Percentiles rank a stretch among this genome's conserved stretches.
phyloP scores from a whole-genome alignment of 92 coral and sea anemone species.

The Blastomussa wellsi region DNA sequence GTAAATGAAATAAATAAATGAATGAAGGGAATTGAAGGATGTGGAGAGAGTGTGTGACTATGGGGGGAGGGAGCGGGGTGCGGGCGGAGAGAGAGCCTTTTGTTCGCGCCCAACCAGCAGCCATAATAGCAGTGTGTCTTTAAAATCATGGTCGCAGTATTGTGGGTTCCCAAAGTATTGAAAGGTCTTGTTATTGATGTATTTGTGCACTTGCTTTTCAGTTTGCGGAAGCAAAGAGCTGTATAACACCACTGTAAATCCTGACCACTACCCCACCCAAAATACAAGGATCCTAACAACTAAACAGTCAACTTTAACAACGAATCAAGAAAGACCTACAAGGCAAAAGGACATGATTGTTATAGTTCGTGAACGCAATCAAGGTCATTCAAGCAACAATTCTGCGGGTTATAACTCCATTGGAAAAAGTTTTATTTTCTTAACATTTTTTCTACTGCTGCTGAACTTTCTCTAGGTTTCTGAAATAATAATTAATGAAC shows the following conservation, averaged over 20 bases:
- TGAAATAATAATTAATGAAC: neutral
- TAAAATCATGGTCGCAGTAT: neutral
- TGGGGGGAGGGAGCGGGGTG: neutral
- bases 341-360: constrained; percentile 41
- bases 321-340: constrained; percentile 10
- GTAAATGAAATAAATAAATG: too few relatives aligned
- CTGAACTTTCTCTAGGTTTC: neutral
- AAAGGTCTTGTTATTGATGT: neutral
- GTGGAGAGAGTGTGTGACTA: neutral
- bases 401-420: neutral
- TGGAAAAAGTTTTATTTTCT: neutral
- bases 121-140: neutral
- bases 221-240: constrained; percentile 26
- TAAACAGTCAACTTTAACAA: neutral
- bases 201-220: neutral
- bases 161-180: neutral
- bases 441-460: neutral
- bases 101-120: neutral
- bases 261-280: neutral
- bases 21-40: neutral
- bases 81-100: neutral
- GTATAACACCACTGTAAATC: neutral
- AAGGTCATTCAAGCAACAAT: neutral
- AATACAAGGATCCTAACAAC: neutral
- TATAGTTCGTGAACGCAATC: constrained; percentile 27